Evolutionary conservation across 1,140 invertebrate genomes (phyloP), one percentile per base, ranked within the genome.

Genomic region (Callitettix versicolor): DNA sequence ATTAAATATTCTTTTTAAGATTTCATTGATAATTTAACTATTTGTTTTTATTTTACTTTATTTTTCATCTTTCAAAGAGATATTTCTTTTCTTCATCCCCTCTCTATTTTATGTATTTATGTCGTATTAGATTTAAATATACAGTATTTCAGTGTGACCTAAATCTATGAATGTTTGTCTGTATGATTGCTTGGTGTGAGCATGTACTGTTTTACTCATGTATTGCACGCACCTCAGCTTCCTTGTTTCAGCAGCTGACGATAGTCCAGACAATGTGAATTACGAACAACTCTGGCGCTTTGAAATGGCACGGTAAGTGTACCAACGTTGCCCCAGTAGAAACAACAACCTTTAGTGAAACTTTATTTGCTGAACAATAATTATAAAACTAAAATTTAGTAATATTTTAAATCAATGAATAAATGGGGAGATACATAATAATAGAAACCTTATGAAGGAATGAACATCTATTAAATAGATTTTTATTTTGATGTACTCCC

Each of bases 231-330:
- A 49, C 38, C 38, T 18, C 56, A 63, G 58, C 38, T 56, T 63
- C 54, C 62, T 59, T 52, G 43, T 63, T 49, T 57, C 57, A 47
- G 53, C 55, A 30, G 60, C 55, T 53, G 50, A 56, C 56, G 63
- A 63, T 48, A 47, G 51, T 63, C 71, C 71, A 71, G 75, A 73
- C 62, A 47, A 43, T 42, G 21, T 34, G 12, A 26, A 26, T 15
- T 18, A 15, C n/a, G 53, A 55, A 21, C 18, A 26, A 15, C 73
- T 77, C 68, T 79, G 77, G 78, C 77, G 75, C 67, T 70, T 71
- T 62, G 78, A 79, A 68, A 79, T 73, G 69, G 69, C 71, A 61
- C 71, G 78, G 78, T 79, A 78, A 79, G 78, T 78, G 59, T 59
- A 42, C 44, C 40, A 26, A 2, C 15, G 6, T 18, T 17, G 11